A percentile compares a stretch with the other conserved stretches of the same genome.
These are phyloP conservation scores for Xyrauchen texanus DNA, from an alignment of 2,113 vertebrate genomes.

Conservation along the genomic window DNA sequence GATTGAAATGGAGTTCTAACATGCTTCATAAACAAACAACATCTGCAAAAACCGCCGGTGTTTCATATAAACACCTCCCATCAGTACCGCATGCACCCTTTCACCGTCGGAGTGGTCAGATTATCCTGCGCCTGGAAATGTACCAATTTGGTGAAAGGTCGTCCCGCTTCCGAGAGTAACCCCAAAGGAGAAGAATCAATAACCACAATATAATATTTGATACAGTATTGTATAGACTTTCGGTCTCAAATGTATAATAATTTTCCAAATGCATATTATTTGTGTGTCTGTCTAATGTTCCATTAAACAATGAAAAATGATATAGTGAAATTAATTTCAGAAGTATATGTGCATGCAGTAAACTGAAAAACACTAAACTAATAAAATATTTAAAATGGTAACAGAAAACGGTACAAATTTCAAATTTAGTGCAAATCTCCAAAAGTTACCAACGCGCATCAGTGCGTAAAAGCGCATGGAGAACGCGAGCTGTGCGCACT, in stretches of 20 bases:
- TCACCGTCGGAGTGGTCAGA: neutral
- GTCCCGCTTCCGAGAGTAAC: neutral
- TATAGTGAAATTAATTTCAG: neutral
- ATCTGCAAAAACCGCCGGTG: slow-evolving; percentile 44
- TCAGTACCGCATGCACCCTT: too few species aligned
- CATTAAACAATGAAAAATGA: too few species aligned
- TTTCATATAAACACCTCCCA: slow-evolving; percentile 33
- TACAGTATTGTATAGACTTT: neutral
- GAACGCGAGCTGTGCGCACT: neutral
- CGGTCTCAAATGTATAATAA: too few species aligned
- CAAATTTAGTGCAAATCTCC: neutral
- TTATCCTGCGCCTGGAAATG: neutral
- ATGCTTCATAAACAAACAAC: slow-evolving; percentile 47
- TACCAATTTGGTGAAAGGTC: slow-evolving; percentile 48
- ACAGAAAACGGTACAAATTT: too few species aligned
- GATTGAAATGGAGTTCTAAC: slow-evolving; percentile 15
- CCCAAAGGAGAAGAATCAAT: neutral
- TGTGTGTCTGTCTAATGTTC: too few species aligned
- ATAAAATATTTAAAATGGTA: too few species aligned
- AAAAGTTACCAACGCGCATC: slow-evolving; percentile 1
- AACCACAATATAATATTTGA: too few species aligned
- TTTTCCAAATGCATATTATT: too few species aligned
- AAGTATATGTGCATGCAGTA: neutral
- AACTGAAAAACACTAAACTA: neutral
- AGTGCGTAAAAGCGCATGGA: slow-evolving; percentile 24